Conservation (phyloP, 2,797 vertebrate genomes). For the Molossus molossus region DNA sequence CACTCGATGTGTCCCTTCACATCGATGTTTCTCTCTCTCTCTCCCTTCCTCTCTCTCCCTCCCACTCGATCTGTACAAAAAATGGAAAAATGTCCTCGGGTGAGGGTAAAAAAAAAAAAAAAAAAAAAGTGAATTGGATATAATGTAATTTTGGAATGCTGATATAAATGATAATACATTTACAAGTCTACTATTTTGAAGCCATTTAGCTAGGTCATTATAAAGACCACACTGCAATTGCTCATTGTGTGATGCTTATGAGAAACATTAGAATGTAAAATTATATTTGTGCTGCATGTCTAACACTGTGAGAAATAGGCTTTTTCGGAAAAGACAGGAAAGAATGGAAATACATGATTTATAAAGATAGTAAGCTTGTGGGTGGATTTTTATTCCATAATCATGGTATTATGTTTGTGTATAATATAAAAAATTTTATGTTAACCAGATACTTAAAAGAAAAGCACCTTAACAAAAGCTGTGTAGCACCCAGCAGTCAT, state of each 20-base stretch:
- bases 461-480: conserved; percentile 77
- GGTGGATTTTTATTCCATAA: conserved; percentile 87
- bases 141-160: background rate
- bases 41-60: no score
- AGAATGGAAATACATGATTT: conserved; percentile 84
- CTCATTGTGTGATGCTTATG: conserved; percentile 16
- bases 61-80: no score
- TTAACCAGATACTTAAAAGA: conserved; percentile 81
- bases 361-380: conserved; percentile 84
- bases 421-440: conserved; percentile 81
- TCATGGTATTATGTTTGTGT: conserved; percentile 85
- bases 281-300: conserved; percentile 75
- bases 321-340: conserved; percentile 84
- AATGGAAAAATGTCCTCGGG: no score
- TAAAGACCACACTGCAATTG: conserved; percentile 37
- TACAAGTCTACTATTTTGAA: conserved; percentile 49
- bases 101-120: conserved; percentile 58
- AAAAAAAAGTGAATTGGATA: conserved; percentile 38
- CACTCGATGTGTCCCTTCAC: no score
- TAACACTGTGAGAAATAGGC: conserved; percentile 72
- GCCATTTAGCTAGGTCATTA: conserved; percentile 18
- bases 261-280: conserved; percentile 72
- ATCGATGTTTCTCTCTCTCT: no score
- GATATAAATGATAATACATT: conserved; percentile 37
- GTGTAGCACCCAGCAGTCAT: background rate